phyloP scores from a whole-genome alignment of 1,140 invertebrate genomes.

The Acromyrmex heyeri region DNA sequence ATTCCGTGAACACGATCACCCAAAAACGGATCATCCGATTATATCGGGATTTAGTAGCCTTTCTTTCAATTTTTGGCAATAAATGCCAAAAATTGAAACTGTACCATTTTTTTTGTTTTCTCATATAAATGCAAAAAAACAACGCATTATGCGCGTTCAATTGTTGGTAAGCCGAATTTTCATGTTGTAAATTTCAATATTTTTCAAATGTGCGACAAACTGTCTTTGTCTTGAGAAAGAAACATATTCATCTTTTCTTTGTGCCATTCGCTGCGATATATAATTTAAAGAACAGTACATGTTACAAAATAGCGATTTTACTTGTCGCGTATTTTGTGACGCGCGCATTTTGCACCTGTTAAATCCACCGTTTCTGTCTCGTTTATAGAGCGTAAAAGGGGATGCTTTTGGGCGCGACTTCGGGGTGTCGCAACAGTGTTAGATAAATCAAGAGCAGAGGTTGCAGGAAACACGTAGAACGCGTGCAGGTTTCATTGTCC shows the following conservation, averaged over 20 bases:
- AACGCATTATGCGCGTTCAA: not conserved
- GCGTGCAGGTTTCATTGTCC: constrained; percentile 70
- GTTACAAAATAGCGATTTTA: constrained; percentile 23
- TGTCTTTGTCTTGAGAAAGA: not conserved
- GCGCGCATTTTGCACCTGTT: constrained; percentile 30
- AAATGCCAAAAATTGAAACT: constrained; percentile 10
- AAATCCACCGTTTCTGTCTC: constrained; percentile 35
- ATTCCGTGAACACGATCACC: constrained; percentile 46
- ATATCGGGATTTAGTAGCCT: constrained; percentile 30
- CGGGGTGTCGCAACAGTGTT: constrained; percentile 63
- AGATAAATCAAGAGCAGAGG: constrained; percentile 73
- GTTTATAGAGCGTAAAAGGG: constrained; percentile 61
- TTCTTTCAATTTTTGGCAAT: not conserved
- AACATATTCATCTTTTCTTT: not conserved
- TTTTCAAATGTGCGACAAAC: not conserved
- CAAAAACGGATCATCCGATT: constrained; percentile 48
- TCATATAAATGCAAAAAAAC: not conserved
- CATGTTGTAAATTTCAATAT: not conserved
- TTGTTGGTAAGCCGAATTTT: not conserved
- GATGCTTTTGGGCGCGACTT: constrained; percentile 58
- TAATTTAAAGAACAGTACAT: not conserved
- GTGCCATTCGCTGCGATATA: not conserved
- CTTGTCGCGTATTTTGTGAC: constrained; percentile 32
- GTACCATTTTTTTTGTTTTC: not conserved
- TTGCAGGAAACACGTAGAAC: constrained; percentile 70